Evolutionary conservation across 2,888 invertebrate genomes (phyloP).

Genomic region (Cheilosia soror): DNA sequence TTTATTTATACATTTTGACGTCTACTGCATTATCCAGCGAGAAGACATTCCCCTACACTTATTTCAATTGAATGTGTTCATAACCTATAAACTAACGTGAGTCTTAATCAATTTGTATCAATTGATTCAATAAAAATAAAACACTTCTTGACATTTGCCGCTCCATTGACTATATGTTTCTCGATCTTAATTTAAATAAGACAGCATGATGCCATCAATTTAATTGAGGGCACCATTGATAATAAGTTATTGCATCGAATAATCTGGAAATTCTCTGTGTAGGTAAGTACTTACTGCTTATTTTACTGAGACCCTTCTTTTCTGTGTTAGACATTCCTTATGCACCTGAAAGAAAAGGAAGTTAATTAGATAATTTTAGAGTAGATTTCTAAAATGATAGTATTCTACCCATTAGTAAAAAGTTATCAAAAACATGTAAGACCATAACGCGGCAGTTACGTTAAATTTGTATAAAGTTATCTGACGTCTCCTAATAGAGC

Average conservation of each 20-base stretch:
- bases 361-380: constrained; percentile 41
- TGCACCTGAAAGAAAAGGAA: constrained; percentile 73
- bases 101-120: constrained; percentile 51
- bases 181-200: not conserved
- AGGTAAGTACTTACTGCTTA: constrained; percentile 79
- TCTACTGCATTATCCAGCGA: no score
- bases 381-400: not conserved
- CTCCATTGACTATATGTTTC: not conserved
- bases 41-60: constrained; percentile 3
- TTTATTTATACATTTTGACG: no score
- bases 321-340: constrained; percentile 82
- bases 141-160: constrained; percentile 5
- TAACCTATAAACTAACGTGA: constrained; percentile 53
- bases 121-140: constrained; percentile 52
- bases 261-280: not conserved
- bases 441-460: no score
- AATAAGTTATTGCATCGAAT: not conserved
- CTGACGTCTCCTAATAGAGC: no score
- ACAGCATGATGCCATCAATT: constrained; percentile 1
- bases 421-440: no score
- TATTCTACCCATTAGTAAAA: no score
- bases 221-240: constrained; percentile 19
- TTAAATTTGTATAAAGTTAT: no score
- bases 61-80: constrained; percentile 18
- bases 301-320: constrained; percentile 79